phyloP scores from a whole-genome alignment of 2,113 vertebrate species.

The Labrus mixtus region DNA sequence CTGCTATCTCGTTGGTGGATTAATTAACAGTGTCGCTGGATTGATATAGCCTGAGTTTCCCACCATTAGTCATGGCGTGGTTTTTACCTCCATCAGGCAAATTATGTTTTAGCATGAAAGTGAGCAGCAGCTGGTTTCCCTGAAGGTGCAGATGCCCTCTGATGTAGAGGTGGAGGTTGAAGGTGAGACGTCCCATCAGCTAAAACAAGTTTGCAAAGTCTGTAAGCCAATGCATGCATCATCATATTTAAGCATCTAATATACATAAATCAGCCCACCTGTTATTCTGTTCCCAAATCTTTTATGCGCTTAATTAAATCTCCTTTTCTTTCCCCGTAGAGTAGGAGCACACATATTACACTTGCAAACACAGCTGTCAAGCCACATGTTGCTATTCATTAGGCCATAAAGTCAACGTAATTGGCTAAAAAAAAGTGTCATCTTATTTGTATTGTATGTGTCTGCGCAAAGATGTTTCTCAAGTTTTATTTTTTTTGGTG shows the following conservation, averaged over 20 bases:
- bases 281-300: slow-evolving; percentile 30
- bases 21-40: slow-evolving; percentile 69
- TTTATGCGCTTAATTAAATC: slow-evolving; percentile 41
- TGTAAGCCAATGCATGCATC: neutral
- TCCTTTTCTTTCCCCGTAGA: slow-evolving; percentile 1
- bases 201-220: slow-evolving; percentile 8
- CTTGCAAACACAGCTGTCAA: slow-evolving; percentile 43
- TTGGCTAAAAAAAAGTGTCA: neutral
- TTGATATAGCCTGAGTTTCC: slow-evolving; percentile 67
- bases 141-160: slow-evolving; percentile 37
- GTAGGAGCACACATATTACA: neutral
- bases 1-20: slow-evolving; percentile 71
- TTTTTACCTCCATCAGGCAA: slow-evolving; percentile 24
- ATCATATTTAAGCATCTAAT: slow-evolving; percentile 18
- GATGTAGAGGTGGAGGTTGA: slow-evolving; percentile 31
- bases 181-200: slow-evolving; percentile 25
- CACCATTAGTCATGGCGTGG: slow-evolving; percentile 59
- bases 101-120: slow-evolving; percentile 30
- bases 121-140: slow-evolving; percentile 49
- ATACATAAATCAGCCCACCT: slow-evolving; percentile 48
- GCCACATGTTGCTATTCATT: slow-evolving; percentile 30
- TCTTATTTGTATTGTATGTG: slow-evolving; percentile 9
- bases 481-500: neutral
- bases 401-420: slow-evolving; percentile 11
- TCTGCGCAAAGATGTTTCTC: neutral